phyloP scores from a whole-genome alignment of 2,797 vertebrate genomes.

The Sebastes aleutianus region DNA sequence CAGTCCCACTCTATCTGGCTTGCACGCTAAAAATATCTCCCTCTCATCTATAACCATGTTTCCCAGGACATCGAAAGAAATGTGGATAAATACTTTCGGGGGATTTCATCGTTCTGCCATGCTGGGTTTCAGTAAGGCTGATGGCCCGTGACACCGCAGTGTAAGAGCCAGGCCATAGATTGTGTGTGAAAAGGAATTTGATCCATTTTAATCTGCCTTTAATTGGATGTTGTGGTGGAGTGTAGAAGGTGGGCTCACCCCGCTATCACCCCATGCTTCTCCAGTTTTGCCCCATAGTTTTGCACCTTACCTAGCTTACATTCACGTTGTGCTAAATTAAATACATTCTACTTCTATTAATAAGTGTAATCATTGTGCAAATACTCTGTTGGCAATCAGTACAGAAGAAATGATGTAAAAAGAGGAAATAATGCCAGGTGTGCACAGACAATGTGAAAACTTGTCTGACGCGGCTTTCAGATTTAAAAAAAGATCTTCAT shows the following conservation, averaged over 20 bases:
- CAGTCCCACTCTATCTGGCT: conserved; percentile 9
- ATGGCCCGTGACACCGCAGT: conserved; percentile 41
- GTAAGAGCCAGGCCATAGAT: conserved; percentile 14
- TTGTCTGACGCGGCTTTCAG: neutral
- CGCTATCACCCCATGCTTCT: neutral
- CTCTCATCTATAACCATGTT: conserved; percentile 38
- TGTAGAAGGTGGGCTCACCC: conserved; percentile 19
- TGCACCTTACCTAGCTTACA: neutral
- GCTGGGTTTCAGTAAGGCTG: conserved; percentile 51
- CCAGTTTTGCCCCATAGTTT: neutral
- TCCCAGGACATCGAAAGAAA: conserved; percentile 52
- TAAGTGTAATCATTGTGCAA: neutral
- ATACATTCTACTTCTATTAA: neutral
- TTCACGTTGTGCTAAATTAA: neutral
- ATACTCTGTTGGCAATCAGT: neutral
- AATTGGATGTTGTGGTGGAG: conserved; percentile 57
- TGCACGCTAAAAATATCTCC: conserved; percentile 31
- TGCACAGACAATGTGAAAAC: neutral
- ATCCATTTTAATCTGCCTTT: conserved; percentile 70
- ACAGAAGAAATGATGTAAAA: neutral
- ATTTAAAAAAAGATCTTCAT: neutral
- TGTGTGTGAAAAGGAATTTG: conserved; percentile 57
- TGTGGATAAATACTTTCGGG: conserved; percentile 49
- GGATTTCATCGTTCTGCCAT: conserved; percentile 54
- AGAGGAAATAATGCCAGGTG: neutral